Conservation (phyloP, 2,113 vertebrate species). For the Romanogobio albipinnatus region DNA sequence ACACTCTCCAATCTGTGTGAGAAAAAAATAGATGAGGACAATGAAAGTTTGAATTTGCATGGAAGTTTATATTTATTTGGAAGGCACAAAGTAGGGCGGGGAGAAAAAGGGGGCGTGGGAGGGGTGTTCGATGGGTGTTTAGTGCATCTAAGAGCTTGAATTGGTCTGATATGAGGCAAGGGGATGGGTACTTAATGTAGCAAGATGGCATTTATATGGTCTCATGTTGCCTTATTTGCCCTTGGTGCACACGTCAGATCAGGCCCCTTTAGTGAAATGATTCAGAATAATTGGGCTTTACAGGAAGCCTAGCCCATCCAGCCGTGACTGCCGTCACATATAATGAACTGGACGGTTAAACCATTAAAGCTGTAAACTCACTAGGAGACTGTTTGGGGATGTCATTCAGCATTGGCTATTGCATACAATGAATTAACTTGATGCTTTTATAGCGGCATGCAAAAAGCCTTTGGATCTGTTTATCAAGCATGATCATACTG, state of each 20-base stretch:
- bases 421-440: slow-evolving; percentile 9
- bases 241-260: slow-evolving; percentile 63
- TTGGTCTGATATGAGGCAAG: slow-evolving; percentile 39
- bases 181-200: slow-evolving; percentile 44
- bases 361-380: slow-evolving; percentile 71
- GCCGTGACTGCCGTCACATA: slow-evolving; percentile 29
- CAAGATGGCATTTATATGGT: slow-evolving; percentile 67
- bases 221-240: slow-evolving; percentile 66
- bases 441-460: slow-evolving; percentile 53
- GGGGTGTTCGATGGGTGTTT: slow-evolving; percentile 37
- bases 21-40: background rate
- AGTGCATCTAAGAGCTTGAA: slow-evolving; percentile 35
- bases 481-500: slow-evolving; percentile 15
- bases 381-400: slow-evolving; percentile 47
- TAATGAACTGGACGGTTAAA: slow-evolving; percentile 56
- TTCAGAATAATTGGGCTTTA: slow-evolving; percentile 76
- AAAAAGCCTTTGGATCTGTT: background rate
- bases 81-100: background rate
- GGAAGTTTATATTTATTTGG: background rate
- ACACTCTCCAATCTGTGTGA: background rate
- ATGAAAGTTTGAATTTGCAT: slow-evolving; percentile 13
- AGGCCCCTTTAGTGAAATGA: slow-evolving; percentile 78
- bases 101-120: slow-evolving; percentile 52
- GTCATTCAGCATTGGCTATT: slow-evolving; percentile 40
- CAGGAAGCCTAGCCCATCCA: slow-evolving; percentile 65